Evolutionary conservation across 2,797 vertebrate species (phyloP), one percentile per base, ranked within the genome.

Genomic region (Lophotriccus pileatus): DNA sequence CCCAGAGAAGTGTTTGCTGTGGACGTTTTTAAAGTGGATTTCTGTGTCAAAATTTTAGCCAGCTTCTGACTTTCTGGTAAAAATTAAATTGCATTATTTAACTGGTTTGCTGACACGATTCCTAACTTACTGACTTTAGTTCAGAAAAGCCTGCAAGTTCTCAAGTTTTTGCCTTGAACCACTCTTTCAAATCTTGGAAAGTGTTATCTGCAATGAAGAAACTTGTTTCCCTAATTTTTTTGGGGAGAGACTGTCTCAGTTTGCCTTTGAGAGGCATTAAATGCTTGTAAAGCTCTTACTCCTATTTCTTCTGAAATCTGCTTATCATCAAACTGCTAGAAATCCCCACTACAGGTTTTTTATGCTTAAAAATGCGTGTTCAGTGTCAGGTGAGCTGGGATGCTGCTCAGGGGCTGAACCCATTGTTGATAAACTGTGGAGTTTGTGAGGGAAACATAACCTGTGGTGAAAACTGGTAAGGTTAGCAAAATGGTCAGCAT

Each of bases 231-330:
- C 7, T 37, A 25, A 5, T 28, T 59, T 41, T 50, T 67, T 63
- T 14, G 0, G 7, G 4, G n/a, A 37, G 8, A 25, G 0, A 5
- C 18, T 37, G 24, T 21, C 27, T 91, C 37, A 21, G 11, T 76
- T 68, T 89, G 18, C 27, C 23, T 59, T 59, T 46, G 46, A 80
- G 37, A n/a, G 25, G 4, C 46, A 41, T 81, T 44, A 55, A 75
- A 56, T 76, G 22, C n/a, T 74, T 68, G 20, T 52, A 62, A 84
- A 72, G 37, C 41, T 75, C 27, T 89, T 78, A 14, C 6, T 82
- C 23, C 28, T 49, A 0, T 70, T 94, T 55, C 5, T 80, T 81
- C 52, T 70, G 66, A 63, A 82, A 64, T 64, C 20, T 32, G 8
- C 36, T 58, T 14, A 24, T 77, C 53, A 36, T 52, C 39, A 84